Base-by-base conservation (phyloP, 2,797 vertebrate genomes). In the Vireo griseus region DNA sequence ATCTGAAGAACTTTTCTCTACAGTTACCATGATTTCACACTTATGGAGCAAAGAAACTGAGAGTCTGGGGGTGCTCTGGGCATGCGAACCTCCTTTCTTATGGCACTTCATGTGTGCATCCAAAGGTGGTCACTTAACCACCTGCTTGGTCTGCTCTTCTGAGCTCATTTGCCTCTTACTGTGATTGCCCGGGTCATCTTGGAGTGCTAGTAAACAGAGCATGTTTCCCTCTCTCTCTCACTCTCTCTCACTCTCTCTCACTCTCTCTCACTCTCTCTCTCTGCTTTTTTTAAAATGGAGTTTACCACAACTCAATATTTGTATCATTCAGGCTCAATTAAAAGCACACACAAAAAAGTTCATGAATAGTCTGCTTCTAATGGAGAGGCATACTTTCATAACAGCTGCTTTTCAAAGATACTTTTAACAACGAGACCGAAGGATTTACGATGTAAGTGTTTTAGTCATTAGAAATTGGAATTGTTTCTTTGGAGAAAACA, bases 401-500 rank as follows among this genome's bases (percentile, higher is more conserved):
- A 37, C 67, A 94, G 91, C 35, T 26, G 0, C 40, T 50, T 91
- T 94, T 94, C 94, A 95, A 94, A 96, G 95, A 92, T 94, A 45
- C 92, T 96, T 95, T 92, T 96, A 96, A 96, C 94, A 94, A 63
- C 55, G 0, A 78, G 89, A 88, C 48, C 0, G 25, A 94, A 95
- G 84, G 96, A 96, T 96, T 95, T 95, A 96, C 6, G 67, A 90
- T 84, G 6, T 39, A 84, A 95, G 86, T 88, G 75, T 95, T 91
- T 89, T 75, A 96, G 78, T 95, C 71, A 92, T 93, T 93, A 92
- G 73, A 95, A 95, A 95, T 51, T 84, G 68, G 84, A 84, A 83
- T 91, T 84, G 76, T 96, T 95, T 92, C 94, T 88, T 85, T 81
- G 80, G 72, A 91, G 91, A 92, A 97, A 96, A 92, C 88, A 95